Conservation (phyloP, 2,113 vertebrate species). For the Atherinomorus stipes region DNA sequence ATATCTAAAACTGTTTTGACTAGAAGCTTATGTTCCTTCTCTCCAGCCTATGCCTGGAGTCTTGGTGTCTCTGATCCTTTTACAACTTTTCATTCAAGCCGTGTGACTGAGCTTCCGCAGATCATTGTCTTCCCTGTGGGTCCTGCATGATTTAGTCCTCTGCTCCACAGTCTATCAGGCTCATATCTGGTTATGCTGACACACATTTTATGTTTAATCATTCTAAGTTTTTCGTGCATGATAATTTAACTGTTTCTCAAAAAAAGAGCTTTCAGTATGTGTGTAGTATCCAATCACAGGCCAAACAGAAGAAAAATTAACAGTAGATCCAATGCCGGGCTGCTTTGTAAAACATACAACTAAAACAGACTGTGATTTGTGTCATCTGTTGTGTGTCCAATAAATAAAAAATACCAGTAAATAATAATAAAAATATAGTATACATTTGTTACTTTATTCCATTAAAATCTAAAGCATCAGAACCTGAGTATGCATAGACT, state of each 20-base stretch:
- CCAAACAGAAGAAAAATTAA: constrained; percentile 30
- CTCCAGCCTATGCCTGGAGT: constrained; percentile 12
- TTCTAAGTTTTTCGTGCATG: constrained; percentile 35
- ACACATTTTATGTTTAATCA: constrained; percentile 54
- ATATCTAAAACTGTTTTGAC: constrained; percentile 26
- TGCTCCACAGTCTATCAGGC: constrained; percentile 34
- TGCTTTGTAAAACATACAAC: constrained; percentile 20
- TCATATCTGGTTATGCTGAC: constrained; percentile 67
- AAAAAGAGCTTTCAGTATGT: constrained; percentile 8
- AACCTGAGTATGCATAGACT: too few species aligned
- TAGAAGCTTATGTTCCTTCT: constrained; percentile 38
- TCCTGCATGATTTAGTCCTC: constrained; percentile 59
- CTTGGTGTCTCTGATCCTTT: constrained; percentile 26
- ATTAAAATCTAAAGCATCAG: too few species aligned
- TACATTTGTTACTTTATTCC: too few species aligned
- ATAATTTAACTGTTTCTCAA: constrained; percentile 22
- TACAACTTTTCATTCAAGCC: constrained; percentile 47
- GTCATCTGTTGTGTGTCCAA: too few species aligned
- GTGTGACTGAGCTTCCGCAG: constrained; percentile 61
- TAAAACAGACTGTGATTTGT: not conserved
- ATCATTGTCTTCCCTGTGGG: constrained; percentile 44
- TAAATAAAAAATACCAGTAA: too few species aligned
- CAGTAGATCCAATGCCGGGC: constrained; percentile 26
- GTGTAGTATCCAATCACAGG: constrained; percentile 23
- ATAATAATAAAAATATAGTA: too few species aligned